Percentiles rank a stretch among this genome's conserved stretches.
These are phyloP conservation scores for Urophycis tenuis DNA, from an alignment of 2,797 vertebrate species.

Conservation along the genomic window DNA sequence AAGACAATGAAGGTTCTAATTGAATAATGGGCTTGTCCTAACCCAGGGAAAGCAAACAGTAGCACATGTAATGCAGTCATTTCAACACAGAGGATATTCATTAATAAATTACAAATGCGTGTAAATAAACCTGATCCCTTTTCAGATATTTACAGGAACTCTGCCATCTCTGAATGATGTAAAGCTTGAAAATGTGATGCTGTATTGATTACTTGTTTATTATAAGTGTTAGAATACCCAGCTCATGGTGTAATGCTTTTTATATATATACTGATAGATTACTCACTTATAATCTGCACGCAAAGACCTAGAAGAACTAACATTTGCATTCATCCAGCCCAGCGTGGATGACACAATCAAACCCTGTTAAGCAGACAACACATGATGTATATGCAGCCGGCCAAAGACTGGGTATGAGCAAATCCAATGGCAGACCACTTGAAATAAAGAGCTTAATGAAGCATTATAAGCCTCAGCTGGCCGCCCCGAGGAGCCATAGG, in stretches of 20 bases:
- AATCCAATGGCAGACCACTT: conserved; percentile 57
- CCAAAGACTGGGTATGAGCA: conserved; percentile 46
- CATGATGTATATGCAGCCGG: conserved; percentile 40
- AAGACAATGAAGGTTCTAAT: neutral
- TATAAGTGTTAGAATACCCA: neutral
- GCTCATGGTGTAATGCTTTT: neutral
- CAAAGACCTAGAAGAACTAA: conserved; percentile 29
- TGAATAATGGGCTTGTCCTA: neutral
- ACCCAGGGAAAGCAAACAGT: neutral
- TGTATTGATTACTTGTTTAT: neutral
- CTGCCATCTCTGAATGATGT: neutral
- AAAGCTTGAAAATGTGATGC: neutral
- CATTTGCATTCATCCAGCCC: conserved; percentile 45
- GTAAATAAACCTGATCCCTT: neutral
- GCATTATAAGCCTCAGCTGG: conserved; percentile 65
- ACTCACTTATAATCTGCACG: neutral
- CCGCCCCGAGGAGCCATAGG: conserved; percentile 53
- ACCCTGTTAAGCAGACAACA: conserved; percentile 42
- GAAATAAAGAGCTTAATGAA: conserved; percentile 70
- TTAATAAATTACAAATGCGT: neutral
- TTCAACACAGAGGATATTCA: neutral
- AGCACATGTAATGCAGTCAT: neutral
- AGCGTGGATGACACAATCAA: conserved; percentile 50
- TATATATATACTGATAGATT: neutral
- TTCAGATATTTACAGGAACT: neutral